Conservation (phyloP, 2,797 vertebrate species). For the Anas bahamensis region DNA sequence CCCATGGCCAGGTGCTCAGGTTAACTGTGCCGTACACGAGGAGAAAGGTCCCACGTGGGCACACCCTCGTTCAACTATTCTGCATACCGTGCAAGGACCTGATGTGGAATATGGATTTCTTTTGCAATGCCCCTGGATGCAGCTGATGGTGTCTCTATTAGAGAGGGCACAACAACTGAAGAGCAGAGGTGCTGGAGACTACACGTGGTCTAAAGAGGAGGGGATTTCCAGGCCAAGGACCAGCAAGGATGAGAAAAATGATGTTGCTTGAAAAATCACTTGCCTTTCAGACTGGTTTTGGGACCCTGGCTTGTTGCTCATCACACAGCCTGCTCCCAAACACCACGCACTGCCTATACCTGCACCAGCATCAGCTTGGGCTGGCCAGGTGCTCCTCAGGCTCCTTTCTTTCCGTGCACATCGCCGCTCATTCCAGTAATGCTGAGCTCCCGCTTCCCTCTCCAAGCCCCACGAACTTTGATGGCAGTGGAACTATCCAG, state of each 20-base stretch:
- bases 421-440: not conserved
- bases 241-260: not conserved
- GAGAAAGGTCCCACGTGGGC: not conserved
- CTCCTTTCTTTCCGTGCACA: not conserved
- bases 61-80: rapidly evolving
- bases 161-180: not conserved
- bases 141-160: not conserved
- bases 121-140: not conserved
- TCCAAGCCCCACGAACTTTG: conserved; percentile 3
- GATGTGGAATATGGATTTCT: not conserved
- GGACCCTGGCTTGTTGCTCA: not conserved
- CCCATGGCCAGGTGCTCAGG: rapidly evolving
- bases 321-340: not conserved
- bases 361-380: not conserved
- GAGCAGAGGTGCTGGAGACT: not conserved
- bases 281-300: not conserved
- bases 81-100: not conserved
- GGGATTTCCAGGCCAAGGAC: not conserved
- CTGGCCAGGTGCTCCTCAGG: rapidly evolving
- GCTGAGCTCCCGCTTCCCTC: not conserved
- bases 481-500: conserved; percentile 62
- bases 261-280: not conserved
- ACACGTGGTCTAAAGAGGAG: not conserved
- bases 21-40: rapidly evolving
- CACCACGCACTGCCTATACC: not conserved